Base-by-base conservation (phyloP, 2,797 vertebrate species). In the Lithobates sylvaticus region DNA sequence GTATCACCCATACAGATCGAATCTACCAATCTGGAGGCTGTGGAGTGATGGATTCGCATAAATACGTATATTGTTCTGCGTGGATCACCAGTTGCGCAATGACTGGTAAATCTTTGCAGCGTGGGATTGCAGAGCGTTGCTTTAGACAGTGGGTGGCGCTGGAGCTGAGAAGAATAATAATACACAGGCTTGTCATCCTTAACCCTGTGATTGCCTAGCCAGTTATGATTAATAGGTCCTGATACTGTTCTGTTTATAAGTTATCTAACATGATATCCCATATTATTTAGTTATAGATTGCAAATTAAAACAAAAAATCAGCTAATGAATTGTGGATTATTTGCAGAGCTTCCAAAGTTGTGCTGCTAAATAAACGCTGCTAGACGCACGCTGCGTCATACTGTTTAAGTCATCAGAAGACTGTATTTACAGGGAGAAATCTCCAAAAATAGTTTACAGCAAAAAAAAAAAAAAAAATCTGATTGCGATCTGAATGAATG, bases 21-120 rank as follows among this genome's bases (percentile, higher is more conserved):
- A 61, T 61, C 54, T 12, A 7, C 54, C 21, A 61, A 13, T 67
- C 1, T 15, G 6, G 10, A 6, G 65, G 1, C 65, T 13, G 65
- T 15, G 65, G 6, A 26, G 65, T 1, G 21, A 67, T 27, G 26
- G 8, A 44, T 78, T 67, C 12, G 32, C 26, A 73, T 82, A 73
- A 21, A 54, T 39, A 23, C 4, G 8, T 70, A 68, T 61, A 54
- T n/a, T 72, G n/a, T 27, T 16, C 3, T 74, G 32, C 47, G 3
- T 12, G 3, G 16, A 50, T 61, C 76, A 70, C 76, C 39, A 34
- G 76, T 80, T 87, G 86, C 71, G 34, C 81, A 83, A 84, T 84
- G 68, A 61, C 42, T 23, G 21, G 27, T 32, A 82, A 44, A 76
- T 73, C 21, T 71, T 29, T 39, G 8, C 67, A 64, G 44, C 7